Evolutionary conservation across 2,113 vertebrate species (phyloP).

Genomic region (Mormoops blainvillei): DNA sequence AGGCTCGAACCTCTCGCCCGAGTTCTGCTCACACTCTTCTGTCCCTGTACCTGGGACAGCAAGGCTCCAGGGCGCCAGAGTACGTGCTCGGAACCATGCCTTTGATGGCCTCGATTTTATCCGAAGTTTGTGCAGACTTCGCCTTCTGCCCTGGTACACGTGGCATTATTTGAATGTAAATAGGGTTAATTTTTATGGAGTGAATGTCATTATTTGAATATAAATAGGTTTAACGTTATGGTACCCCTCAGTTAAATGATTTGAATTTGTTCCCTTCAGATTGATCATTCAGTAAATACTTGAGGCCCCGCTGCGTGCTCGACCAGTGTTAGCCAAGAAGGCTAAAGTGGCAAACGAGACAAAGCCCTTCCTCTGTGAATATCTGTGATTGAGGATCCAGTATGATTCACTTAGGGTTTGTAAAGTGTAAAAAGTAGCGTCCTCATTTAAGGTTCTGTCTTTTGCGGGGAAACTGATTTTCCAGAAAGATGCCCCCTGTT

Average conservation of each 20-base stretch:
- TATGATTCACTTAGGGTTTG: neutral
- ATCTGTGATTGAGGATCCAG: neutral
- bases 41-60: rapidly evolving
- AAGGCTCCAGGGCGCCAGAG: no score
- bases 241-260: neutral
- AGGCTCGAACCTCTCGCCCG: no score
- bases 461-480: neutral
- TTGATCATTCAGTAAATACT: neutral
- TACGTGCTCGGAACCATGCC: rapidly evolving
- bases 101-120: neutral
- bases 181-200: no score
- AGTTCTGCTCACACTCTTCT: neutral
- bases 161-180: neutral
- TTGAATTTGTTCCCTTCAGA: neutral
- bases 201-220: no score
- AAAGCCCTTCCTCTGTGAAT: neutral
- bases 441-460: neutral
- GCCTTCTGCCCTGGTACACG: neutral
- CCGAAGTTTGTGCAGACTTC: neutral
- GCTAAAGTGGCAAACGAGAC: neutral
- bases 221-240: neutral
- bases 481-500: neutral
- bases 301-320: neutral
- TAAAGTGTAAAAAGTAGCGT: neutral
- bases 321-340: neutral